Conservation (phyloP, 1,140 invertebrate genomes). For the Ips typographus region DNA sequence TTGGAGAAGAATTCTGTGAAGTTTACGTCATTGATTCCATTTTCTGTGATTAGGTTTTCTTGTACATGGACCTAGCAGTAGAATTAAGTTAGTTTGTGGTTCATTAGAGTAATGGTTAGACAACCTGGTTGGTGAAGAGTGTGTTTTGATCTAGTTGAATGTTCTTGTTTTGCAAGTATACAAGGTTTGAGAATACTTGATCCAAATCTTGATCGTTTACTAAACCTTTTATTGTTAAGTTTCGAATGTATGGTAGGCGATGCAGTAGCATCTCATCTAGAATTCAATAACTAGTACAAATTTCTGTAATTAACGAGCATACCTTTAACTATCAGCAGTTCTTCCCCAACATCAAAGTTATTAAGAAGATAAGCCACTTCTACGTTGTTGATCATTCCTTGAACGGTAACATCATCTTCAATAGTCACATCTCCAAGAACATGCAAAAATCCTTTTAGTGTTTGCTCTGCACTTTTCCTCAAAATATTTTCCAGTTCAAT, state of each 20-base stretch:
- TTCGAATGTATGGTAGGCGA: slow-evolving; percentile 37
- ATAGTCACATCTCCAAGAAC: slow-evolving; percentile 45
- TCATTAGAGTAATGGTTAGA: not conserved
- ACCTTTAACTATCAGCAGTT: slow-evolving; percentile 39
- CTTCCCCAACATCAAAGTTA: slow-evolving; percentile 30
- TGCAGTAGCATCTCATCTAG: slow-evolving; percentile 43
- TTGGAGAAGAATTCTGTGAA: slow-evolving; percentile 38
- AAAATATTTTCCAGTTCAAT: slow-evolving; percentile 45
- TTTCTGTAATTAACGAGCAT: not conserved
- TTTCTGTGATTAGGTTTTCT: slow-evolving; percentile 40
- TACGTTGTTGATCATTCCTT: slow-evolving; percentile 40
- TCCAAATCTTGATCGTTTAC: slow-evolving; percentile 36
- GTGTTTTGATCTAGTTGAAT: too few relatives aligned
- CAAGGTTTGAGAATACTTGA: slow-evolving; percentile 12
- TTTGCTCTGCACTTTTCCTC: slow-evolving; percentile 42
- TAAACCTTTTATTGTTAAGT: slow-evolving; percentile 36
- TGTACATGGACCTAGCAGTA: slow-evolving; percentile 42
- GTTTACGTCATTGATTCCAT: slow-evolving; percentile 41
- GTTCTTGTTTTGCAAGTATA: too few relatives aligned
- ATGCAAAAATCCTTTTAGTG: slow-evolving; percentile 38
- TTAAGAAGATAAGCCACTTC: slow-evolving; percentile 39
- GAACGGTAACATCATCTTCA: slow-evolving; percentile 36
- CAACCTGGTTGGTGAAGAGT: too few relatives aligned
- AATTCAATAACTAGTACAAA: slow-evolving; percentile 15
- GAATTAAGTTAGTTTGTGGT: not conserved